These are phyloP conservation scores for Setipinna tenuifilis DNA, from an alignment of 2,797 vertebrate species.

Conservation along the genomic window DNA sequence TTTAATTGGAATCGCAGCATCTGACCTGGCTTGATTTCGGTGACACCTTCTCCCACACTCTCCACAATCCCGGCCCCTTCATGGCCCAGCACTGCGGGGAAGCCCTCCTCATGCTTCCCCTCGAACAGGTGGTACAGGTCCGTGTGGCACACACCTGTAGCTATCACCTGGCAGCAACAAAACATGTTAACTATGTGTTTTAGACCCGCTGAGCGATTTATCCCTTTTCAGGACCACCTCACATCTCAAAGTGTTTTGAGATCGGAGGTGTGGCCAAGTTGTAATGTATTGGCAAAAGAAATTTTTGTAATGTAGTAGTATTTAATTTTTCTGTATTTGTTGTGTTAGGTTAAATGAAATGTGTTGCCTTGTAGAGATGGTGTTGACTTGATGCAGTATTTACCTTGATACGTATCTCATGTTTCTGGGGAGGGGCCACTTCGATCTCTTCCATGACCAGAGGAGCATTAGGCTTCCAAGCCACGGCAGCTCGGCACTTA, in stretches of 20 bases:
- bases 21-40: slow-evolving; percentile 73
- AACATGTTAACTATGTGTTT: not conserved
- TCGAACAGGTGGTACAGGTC: slow-evolving; percentile 74
- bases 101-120: slow-evolving; percentile 52
- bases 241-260: too few relatives aligned
- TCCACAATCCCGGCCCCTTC: slow-evolving; percentile 76
- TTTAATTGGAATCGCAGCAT: too few relatives aligned
- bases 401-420: slow-evolving; percentile 92
- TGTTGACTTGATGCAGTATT: not conserved
- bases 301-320: too few relatives aligned
- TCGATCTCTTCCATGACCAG: slow-evolving; percentile 89
- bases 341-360: not conserved
- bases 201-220: too few relatives aligned
- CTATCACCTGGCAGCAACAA: slow-evolving; percentile 66
- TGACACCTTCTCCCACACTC: slow-evolving; percentile 76
- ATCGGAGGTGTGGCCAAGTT: too few relatives aligned
- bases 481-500: slow-evolving; percentile 88
- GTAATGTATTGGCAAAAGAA: too few relatives aligned
- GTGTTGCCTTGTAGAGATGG: not conserved
- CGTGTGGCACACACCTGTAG: slow-evolving; percentile 72
- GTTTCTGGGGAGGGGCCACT: slow-evolving; percentile 83
- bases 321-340: not conserved
- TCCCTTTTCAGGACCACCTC: too few relatives aligned
- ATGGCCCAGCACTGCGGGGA: slow-evolving; percentile 75
- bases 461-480: slow-evolving; percentile 82